phyloP scores from a whole-genome alignment of 2,888 invertebrate genomes.

The Drosophila fungiperda region DNA sequence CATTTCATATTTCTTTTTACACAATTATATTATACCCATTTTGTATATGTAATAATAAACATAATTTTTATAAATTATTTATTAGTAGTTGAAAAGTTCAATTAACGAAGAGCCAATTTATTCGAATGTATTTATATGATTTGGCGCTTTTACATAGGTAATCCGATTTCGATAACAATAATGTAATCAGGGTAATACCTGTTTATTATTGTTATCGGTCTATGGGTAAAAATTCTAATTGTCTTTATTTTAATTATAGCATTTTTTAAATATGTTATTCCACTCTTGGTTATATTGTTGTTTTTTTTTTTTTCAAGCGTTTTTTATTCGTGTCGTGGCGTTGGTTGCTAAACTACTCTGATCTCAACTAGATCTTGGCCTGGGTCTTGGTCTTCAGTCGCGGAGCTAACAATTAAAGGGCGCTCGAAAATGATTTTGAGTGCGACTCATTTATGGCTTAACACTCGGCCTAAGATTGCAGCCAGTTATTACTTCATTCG shows the following conservation, averaged over 20 bases:
- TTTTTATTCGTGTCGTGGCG: too few species aligned
- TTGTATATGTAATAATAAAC: not conserved
- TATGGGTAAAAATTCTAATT: constrained; percentile 21
- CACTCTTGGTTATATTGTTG: constrained; percentile 35
- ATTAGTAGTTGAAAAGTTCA: not conserved
- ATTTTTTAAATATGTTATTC: constrained; percentile 23
- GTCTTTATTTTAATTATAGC: constrained; percentile 54
- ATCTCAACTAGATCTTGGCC: not conserved
- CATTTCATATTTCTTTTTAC: too few species aligned
- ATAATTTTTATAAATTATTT: not conserved
- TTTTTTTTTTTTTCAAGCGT: constrained; percentile 6
- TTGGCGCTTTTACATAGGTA: not conserved
- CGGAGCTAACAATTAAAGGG: constrained; percentile 47
- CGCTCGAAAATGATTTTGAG: constrained; percentile 39
- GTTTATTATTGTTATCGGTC: constrained; percentile 17
- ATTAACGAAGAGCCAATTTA: not conserved
- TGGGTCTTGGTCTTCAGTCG: not conserved
- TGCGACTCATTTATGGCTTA: constrained; percentile 14
- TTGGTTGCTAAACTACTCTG: not conserved
- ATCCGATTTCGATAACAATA: not conserved
- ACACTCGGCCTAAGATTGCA: constrained; percentile 17
- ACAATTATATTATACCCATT: not conserved
- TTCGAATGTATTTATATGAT: not conserved
- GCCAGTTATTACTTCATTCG: constrained; percentile 27
- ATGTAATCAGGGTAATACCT: constrained; percentile 1